Conservation (phyloP, 2,797 vertebrate genomes). For the Diplodus puntazzo region DNA sequence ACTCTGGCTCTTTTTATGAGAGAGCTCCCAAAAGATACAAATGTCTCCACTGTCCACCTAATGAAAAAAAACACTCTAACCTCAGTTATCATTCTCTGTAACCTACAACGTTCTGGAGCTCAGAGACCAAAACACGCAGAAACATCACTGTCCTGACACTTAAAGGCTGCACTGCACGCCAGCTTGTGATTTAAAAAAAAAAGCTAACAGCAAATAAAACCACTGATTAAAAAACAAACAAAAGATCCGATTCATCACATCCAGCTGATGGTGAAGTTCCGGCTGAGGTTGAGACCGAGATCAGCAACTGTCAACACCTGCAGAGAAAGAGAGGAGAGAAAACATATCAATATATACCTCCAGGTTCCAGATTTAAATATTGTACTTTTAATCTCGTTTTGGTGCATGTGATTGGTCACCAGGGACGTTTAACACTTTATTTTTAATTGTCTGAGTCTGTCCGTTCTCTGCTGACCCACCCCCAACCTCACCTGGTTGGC, state of each 20-base stretch:
- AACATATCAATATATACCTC: background rate
- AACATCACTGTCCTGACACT: background rate
- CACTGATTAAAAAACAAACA: background rate
- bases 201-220: background rate
- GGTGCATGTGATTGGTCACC: background rate
- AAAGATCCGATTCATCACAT: slow-evolving; percentile 59
- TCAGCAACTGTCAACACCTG: slow-evolving; percentile 86
- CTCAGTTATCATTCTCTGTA: background rate
- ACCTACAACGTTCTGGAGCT: background rate
- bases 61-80: background rate
- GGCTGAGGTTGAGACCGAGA: slow-evolving; percentile 86
- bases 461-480: no score
- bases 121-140: slow-evolving; percentile 11
- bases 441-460: background rate
- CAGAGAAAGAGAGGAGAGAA: slow-evolving; percentile 15
- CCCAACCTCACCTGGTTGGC: slow-evolving; percentile 83
- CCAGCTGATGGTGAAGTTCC: slow-evolving; percentile 91
- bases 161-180: background rate
- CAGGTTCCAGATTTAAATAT: background rate
- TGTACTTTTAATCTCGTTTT: background rate
- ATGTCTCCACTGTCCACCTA: background rate
- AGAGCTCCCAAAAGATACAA: background rate
- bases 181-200: background rate
- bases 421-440: background rate
- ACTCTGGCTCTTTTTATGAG: background rate